phyloP scores from a whole-genome alignment of 2,888 invertebrate species.

The Cinara cedri region DNA sequence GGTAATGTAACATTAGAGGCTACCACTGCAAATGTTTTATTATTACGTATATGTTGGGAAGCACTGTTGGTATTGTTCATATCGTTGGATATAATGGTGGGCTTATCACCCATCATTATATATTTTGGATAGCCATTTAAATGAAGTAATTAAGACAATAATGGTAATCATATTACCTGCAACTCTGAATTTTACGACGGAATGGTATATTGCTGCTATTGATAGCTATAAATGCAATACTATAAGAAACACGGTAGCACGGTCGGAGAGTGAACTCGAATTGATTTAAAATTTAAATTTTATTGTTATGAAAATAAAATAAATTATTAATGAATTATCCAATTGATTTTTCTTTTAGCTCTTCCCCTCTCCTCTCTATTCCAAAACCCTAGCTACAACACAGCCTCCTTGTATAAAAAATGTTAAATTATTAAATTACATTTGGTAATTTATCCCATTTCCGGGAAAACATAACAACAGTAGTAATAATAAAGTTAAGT shows the following conservation, averaged over 20 bases:
- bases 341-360: no score
- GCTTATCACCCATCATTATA: conserved; percentile 2
- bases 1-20: not conserved
- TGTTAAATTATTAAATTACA: no score
- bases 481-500: no score
- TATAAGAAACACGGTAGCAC: not conserved
- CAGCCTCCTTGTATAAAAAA: no score
- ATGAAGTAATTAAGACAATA: not conserved
- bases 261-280: no score
- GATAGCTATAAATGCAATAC: not conserved
- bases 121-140: not conserved
- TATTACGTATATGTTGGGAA: not conserved
- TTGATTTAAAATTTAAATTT: no score
- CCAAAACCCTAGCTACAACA: no score
- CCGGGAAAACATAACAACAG: no score
- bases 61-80: not conserved
- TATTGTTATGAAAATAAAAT: no score
- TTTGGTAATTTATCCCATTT: no score
- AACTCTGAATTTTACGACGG: not conserved
- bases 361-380: no score
- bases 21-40: not conserved
- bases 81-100: not conserved
- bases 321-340: no score
- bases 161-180: not conserved
- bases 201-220: not conserved